phyloP scores from a whole-genome alignment of 2,888 invertebrate species.

The Morpho deidamia region DNA sequence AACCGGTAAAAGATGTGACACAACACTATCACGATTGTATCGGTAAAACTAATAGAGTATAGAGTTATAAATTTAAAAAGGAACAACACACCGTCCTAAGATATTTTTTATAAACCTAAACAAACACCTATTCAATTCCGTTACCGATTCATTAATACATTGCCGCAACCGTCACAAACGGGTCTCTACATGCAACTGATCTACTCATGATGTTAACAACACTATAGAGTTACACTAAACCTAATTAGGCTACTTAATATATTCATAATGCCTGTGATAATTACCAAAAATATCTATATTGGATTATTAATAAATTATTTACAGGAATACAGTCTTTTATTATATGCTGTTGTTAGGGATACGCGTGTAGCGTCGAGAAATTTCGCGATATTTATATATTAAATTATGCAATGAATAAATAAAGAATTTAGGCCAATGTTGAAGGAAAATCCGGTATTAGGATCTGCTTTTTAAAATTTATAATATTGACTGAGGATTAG shows the following conservation, averaged over 20 bases:
- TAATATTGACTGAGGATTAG: no score
- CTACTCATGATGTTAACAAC: neutral
- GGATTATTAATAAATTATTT: neutral
- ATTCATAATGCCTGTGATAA: neutral
- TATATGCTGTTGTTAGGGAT: neutral
- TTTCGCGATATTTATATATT: no score
- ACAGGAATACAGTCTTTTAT: neutral
- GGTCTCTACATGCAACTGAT: constrained; percentile 24
- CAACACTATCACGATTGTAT: neutral
- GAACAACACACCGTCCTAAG: neutral
- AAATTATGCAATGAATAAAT: no score
- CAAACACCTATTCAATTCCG: neutral
- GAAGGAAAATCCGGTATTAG: no score
- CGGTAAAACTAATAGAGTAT: neutral
- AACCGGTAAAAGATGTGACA: neutral
- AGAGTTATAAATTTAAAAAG: no score
- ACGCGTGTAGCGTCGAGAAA: neutral
- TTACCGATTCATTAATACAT: neutral
- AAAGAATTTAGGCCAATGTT: no score
- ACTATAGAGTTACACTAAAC: constrained; percentile 2
- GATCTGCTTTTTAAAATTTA: no score
- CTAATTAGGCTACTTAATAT: neutral
- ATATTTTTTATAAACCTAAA: neutral
- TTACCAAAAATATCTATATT: neutral
- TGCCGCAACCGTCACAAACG: constrained; percentile 16